Base-by-base conservation (phyloP, 2,113 vertebrate genomes). In the Turnix velox region DNA sequence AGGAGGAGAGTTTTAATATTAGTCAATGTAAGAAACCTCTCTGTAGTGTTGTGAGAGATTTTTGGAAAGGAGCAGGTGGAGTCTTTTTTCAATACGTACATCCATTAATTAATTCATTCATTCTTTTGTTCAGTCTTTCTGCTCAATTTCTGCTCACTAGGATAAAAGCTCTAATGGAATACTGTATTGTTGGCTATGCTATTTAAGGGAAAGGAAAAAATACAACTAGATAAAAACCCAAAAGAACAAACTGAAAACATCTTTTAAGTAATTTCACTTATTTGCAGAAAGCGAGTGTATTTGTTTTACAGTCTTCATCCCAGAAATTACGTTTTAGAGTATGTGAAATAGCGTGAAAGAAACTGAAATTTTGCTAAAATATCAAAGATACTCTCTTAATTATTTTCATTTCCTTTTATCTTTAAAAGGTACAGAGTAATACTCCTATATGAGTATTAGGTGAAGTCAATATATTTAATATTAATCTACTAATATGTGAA, bases 71-170 rank as follows among this genome's bases (percentile, higher is more conserved):
- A 96, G 87, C 89, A 95, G 89, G 96, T 96, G 96, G 91, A 85
- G 71, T 15, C 76, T 67, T 95, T 95, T 95, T 88, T 82, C 71
- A 92, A 94, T 93, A 94, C 87, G 87, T 95, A 95, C 87, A 94
- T 83, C 78, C 90, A 94, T 93, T 94, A 89, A 95, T 95, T 96
- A 68, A 96, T 96, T 91, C 0, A 93, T 94, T 95, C 54, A 94
- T 89, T 94, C 95, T 94, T 96, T 96, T 95, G 96, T 96, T 95
- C 81, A 40, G 51, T 91, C 86, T 94, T 95, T 83, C 91, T 86
- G 82, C 89, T 87, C 89, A 95, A 88, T 95, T 96, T 93, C 92
- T 96, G 92, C 89, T 87, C 84, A 80, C 87, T 59, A 48, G 74
- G 87, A 89, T 91, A 94, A 94, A 92, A 89, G 92, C 49, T 95